Evolutionary conservation across 2,113 vertebrate genomes (phyloP).

Genomic region (Tupaia chinensis): DNA sequence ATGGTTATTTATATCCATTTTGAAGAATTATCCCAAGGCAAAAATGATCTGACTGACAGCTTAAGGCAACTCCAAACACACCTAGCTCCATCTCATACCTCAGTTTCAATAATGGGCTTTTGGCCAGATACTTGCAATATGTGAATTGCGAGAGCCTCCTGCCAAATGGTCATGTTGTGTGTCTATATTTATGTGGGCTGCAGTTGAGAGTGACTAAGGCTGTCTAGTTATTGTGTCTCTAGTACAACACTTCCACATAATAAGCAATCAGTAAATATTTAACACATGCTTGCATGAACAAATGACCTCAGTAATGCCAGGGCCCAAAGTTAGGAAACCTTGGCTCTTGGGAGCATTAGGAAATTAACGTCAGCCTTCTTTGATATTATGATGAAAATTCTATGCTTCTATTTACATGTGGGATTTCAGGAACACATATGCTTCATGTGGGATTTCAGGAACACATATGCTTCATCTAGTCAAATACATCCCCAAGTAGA

Average conservation of each 20-base stretch:
- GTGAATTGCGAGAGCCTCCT: not conserved
- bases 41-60: not conserved
- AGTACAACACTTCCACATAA: not conserved
- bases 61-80: not conserved
- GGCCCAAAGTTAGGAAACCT: not conserved
- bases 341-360: not conserved
- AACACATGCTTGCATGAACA: not conserved
- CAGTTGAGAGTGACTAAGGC: not conserved
- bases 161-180: not conserved
- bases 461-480: not conserved
- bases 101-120: not conserved
- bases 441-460: not conserved
- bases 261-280: not conserved
- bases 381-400: not conserved
- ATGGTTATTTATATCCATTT: not conserved
- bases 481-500: not conserved
- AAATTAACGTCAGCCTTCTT: not conserved
- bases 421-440: not conserved
- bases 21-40: constrained; percentile 1
- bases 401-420: not conserved
- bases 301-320: not conserved
- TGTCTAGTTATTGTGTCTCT: not conserved
- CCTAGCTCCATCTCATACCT: not conserved
- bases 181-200: not conserved
- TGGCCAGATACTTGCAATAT: not conserved